Percentiles rank a stretch among this genome's conserved stretches.
Evolutionary conservation across 2,888 invertebrate species (phyloP).

Genomic region (Chamaedrilus cognettii): DNA sequence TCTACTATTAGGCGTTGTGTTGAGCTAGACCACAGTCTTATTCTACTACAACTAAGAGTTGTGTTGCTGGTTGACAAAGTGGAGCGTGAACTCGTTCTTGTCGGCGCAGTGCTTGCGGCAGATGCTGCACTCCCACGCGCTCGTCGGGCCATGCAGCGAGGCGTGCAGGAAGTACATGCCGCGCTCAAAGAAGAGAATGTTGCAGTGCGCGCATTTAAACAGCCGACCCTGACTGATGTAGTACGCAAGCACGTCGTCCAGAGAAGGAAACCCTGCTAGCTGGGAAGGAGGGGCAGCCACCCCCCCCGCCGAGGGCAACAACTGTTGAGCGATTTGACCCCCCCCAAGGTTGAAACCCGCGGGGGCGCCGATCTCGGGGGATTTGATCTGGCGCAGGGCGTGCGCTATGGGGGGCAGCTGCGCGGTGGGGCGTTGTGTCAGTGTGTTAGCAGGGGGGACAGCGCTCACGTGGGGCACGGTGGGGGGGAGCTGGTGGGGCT

Average conservation of each 20-base stretch:
- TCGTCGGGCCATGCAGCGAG: constrained; percentile 47
- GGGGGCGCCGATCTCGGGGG: too few species aligned
- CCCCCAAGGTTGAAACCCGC: too few species aligned
- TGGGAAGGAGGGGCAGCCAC: background rate
- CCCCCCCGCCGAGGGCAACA: background rate
- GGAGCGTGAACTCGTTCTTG: constrained; percentile 50
- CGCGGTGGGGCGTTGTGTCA: constrained; percentile 33
- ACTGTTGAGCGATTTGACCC: background rate
- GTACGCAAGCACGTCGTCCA: constrained; percentile 46
- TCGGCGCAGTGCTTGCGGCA: constrained; percentile 48
- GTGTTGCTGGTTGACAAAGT: constrained; percentile 51
- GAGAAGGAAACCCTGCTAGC: constrained; percentile 40
- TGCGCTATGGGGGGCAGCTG: constrained; percentile 40
- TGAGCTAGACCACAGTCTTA: too few species aligned
- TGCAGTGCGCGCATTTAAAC: constrained; percentile 48
- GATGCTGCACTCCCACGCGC: constrained; percentile 49
- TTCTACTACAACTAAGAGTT: constrained; percentile 30
- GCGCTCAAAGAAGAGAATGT: constrained; percentile 49
- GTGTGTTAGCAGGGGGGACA: background rate
- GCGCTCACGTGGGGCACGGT: constrained; percentile 10
- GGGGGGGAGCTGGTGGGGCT: constrained; percentile 3
- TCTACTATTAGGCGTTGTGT: too few species aligned
- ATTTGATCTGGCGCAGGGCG: constrained; percentile 34
- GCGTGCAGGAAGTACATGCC: constrained; percentile 50
- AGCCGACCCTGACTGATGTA: constrained; percentile 47